A percentile compares a stretch with the other conserved stretches of the same genome.
phyloP scores from a whole-genome alignment of 2,797 vertebrate species.

The Clarias platycephalus region DNA sequence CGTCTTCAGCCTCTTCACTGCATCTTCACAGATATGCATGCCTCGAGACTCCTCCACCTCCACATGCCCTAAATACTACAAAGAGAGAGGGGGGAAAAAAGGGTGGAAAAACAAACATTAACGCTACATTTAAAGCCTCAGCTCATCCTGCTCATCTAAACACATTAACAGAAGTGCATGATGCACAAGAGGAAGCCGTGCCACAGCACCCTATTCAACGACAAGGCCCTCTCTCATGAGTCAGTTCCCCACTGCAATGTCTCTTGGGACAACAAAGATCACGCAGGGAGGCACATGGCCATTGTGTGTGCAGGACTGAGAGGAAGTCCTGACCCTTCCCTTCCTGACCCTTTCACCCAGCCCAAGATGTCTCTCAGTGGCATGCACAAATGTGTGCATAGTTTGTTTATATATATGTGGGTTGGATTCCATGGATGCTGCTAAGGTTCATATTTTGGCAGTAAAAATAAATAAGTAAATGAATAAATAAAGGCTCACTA shows the following conservation, averaged over 20 bases:
- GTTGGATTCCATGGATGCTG: not conserved
- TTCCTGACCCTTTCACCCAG: slow-evolving; percentile 52
- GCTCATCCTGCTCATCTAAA: not conserved
- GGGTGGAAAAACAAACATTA: slow-evolving; percentile 23
- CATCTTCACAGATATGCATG: slow-evolving; percentile 99
- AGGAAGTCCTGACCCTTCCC: slow-evolving; percentile 81
- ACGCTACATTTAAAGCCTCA: slow-evolving; percentile 14
- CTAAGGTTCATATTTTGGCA: not conserved
- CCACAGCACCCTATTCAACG: not conserved
- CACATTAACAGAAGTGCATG: not conserved
- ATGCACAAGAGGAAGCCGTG: not conserved
- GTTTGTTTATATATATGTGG: too few relatives aligned
- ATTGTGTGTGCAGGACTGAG: slow-evolving; percentile 66
- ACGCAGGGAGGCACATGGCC: slow-evolving; percentile 44
- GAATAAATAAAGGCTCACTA: not conserved
- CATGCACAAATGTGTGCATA: slow-evolving; percentile 15
- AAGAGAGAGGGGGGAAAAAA: slow-evolving; percentile 31
- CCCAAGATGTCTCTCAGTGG: slow-evolving; percentile 54
- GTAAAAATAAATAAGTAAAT: too few relatives aligned
- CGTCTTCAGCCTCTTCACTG: slow-evolving; percentile 96
- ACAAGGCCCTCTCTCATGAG: slow-evolving; percentile 53
- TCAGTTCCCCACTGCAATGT: slow-evolving; percentile 58
- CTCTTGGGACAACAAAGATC: slow-evolving; percentile 34
- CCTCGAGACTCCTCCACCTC: slow-evolving; percentile 98
- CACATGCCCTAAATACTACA: slow-evolving; percentile 94